A percentile compares a stretch with the other conserved stretches of the same genome.
phyloP scores from a whole-genome alignment of 2,113 vertebrate genomes.

The Oreocharis arfaki region DNA sequence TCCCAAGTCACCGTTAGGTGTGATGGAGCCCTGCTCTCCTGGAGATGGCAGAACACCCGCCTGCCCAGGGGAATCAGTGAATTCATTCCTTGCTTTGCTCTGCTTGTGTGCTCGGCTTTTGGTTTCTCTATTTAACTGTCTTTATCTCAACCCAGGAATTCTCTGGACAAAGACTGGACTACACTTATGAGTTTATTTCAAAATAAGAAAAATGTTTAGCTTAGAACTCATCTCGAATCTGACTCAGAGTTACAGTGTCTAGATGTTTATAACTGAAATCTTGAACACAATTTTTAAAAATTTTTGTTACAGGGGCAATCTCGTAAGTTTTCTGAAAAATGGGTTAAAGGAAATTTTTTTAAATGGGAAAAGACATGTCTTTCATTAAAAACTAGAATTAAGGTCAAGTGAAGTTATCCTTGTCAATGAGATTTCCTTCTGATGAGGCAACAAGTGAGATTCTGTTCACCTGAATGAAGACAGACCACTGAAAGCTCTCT shows the following conservation, averaged over 20 bases:
- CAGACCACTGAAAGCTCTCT: neutral
- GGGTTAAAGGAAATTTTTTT: neutral
- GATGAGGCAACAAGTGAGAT: neutral
- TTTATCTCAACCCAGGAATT: neutral
- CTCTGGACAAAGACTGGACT: neutral
- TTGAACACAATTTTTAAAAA: neutral
- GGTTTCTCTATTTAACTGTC: neutral
- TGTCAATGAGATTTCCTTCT: neutral
- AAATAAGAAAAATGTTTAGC: neutral
- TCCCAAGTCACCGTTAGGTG: accelerated
- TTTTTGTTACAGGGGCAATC: neutral
- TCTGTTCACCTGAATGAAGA: neutral
- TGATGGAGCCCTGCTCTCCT: neutral
- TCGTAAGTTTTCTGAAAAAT: neutral
- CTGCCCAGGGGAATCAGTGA: neutral
- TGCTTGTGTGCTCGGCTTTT: neutral
- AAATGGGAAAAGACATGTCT: neutral
- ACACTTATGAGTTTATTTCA: neutral
- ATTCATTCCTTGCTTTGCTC: neutral
- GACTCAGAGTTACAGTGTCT: neutral
- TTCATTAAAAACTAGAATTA: neutral
- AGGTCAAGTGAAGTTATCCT: neutral
- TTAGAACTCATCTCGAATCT: neutral
- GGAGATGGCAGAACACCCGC: neutral
- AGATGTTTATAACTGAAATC: neutral